These are phyloP conservation scores for Cyanoderma ruficeps DNA, from an alignment of 2,113 vertebrate genomes.

Conservation along the genomic window DNA sequence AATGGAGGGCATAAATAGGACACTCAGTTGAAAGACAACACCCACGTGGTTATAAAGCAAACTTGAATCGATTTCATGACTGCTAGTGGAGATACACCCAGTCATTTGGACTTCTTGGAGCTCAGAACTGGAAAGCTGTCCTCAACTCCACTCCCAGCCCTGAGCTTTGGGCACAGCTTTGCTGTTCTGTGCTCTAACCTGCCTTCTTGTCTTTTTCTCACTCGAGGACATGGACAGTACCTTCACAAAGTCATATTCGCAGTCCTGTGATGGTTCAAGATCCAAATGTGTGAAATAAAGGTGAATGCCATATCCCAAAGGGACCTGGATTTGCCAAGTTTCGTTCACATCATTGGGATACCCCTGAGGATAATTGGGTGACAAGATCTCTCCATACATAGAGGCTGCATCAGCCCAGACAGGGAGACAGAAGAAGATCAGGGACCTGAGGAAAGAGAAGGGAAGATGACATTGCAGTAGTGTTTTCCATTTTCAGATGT, in stretches of 20 bases:
- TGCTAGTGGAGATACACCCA: not conserved
- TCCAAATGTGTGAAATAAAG: conserved; percentile 88
- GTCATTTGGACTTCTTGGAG: not conserved
- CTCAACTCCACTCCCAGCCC: not conserved
- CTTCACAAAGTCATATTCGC: conserved; percentile 87
- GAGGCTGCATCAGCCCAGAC: conserved; percentile 31
- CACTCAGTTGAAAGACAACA: not conserved
- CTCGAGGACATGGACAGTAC: conserved; percentile 28
- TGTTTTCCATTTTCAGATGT: not conserved
- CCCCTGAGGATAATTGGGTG: conserved; percentile 86
- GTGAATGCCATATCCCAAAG: conserved; percentile 78
- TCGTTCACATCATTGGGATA: conserved; percentile 79
- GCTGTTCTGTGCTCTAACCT: not conserved
- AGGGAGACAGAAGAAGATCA: conserved; percentile 61
- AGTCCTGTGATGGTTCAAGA: conserved; percentile 84
- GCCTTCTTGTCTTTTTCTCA: not conserved
- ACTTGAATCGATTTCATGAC: not conserved
- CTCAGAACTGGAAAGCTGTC: not conserved
- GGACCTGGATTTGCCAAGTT: conserved; percentile 86
- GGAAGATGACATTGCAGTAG: not conserved
- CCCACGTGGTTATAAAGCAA: not conserved
- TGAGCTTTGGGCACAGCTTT: not conserved
- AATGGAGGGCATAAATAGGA: not conserved
- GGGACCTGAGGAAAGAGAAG: conserved; percentile 47
- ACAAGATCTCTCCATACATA: conserved; percentile 87